Conservation (phyloP, 2,888 invertebrate species). For the Ryuthela nishihirai region DNA sequence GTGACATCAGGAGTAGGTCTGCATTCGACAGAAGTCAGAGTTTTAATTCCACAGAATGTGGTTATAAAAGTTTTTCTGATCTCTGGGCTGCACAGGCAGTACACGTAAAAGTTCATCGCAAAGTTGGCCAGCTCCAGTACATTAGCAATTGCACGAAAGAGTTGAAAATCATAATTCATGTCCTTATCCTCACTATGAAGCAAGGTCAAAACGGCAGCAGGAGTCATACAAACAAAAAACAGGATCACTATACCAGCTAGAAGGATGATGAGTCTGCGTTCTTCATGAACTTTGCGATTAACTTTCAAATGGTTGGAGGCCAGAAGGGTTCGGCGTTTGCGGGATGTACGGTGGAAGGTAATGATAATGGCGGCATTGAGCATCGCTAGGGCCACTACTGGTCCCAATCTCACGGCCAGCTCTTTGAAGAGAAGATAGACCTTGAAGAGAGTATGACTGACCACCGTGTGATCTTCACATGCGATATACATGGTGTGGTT, state of each 20-base stretch:
- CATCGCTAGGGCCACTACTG: conserved; percentile 52
- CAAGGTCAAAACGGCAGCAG: conserved; percentile 53
- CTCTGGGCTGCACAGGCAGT: conserved; percentile 51
- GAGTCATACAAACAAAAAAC: conserved; percentile 55
- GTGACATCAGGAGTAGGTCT: too few species aligned
- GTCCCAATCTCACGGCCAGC: conserved; percentile 52
- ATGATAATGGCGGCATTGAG: conserved; percentile 53
- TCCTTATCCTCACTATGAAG: conserved; percentile 50
- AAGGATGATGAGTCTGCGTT: conserved; percentile 52
- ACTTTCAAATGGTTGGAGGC: neutral
- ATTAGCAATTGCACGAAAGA: conserved; percentile 54
- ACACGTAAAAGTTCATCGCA: conserved; percentile 55
- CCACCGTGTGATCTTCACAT: conserved; percentile 45
- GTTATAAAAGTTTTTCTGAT: conserved; percentile 45
- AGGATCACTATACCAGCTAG: conserved; percentile 53
- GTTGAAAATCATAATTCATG: conserved; percentile 46
- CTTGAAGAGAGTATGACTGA: conserved; percentile 46
- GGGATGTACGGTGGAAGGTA: conserved; percentile 52
- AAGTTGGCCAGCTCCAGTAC: conserved; percentile 54
- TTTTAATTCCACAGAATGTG: conserved; percentile 7
- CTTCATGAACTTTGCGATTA: conserved; percentile 48
- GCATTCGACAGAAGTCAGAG: neutral
- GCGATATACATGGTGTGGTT: conserved; percentile 40
- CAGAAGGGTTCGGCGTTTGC: conserved; percentile 49
- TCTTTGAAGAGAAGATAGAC: conserved; percentile 51